Percentiles rank a stretch among this genome's conserved stretches.
Evolutionary conservation across 2,888 invertebrate species (phyloP).

Genomic region (Anthophora plumipes): DNA sequence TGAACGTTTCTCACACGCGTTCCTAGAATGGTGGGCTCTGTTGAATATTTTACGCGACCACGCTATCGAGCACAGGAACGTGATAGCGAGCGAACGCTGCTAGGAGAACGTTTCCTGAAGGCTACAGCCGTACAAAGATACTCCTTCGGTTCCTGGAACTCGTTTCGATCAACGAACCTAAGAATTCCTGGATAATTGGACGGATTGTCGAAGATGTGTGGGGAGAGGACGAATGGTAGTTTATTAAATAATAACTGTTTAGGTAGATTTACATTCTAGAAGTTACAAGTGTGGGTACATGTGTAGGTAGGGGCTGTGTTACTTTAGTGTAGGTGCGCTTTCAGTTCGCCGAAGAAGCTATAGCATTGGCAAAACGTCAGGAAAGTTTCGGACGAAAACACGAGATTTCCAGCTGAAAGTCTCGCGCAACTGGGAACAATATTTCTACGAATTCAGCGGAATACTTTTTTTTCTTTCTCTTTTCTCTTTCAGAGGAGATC

Average conservation of each 20-base stretch:
- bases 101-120: constrained; percentile 3
- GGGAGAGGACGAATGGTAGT: neutral
- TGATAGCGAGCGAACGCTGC: no score
- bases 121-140: neutral
- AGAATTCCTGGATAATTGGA: constrained; percentile 2
- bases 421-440: neutral
- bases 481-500: no score
- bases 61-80: neutral
- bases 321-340: neutral
- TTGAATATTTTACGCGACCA: constrained; percentile 27
- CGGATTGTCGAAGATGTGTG: no score
- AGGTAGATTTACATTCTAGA: no score
- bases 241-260: constrained; percentile 2
- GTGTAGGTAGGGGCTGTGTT: no score
- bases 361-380: neutral
- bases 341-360: neutral
- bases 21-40: constrained; percentile 17
- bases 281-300: no score
- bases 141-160: neutral
- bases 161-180: constrained; percentile 6
- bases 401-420: neutral
- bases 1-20: constrained; percentile 27
- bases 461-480: neutral
- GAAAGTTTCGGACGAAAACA: neutral
- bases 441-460: neutral